Conservation (phyloP, 2,113 vertebrate species). For the Urocitellus parryii region DNA sequence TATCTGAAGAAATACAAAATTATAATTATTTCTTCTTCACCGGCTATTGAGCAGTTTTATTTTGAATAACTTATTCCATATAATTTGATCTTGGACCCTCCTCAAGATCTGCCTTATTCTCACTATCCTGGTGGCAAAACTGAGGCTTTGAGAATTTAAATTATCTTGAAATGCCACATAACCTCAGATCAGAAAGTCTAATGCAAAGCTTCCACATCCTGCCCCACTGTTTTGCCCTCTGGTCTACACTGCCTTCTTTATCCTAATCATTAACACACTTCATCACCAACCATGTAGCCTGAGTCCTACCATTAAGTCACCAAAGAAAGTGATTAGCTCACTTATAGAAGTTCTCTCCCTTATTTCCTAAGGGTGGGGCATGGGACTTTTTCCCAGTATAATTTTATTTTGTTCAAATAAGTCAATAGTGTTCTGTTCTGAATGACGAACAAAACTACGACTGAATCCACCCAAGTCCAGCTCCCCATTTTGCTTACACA, state of each 20-base stretch:
- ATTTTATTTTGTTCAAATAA: neutral
- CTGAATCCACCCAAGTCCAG: neutral
- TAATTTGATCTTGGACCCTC: neutral
- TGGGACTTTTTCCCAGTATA: neutral
- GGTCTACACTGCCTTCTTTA: neutral
- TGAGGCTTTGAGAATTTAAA: conserved; percentile 20
- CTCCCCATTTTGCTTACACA: conserved; percentile 34
- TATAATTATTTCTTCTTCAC: neutral
- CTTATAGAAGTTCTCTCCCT: neutral
- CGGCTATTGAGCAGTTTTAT: neutral
- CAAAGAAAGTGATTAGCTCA: neutral
- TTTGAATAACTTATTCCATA: neutral
- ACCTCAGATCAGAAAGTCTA: neutral
- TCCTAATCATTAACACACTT: neutral
- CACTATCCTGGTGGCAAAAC: neutral
- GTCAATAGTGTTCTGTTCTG: neutral
- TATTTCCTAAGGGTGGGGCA: neutral
- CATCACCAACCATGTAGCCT: neutral
- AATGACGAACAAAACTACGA: neutral
- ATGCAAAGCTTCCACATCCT: neutral
- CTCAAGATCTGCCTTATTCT: neutral
- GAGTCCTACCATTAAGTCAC: neutral
- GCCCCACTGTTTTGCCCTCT: neutral
- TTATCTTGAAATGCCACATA: neutral
- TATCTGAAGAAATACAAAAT: neutral